Conservation (phyloP, 2,797 vertebrate genomes). For the Anableps anableps region DNA sequence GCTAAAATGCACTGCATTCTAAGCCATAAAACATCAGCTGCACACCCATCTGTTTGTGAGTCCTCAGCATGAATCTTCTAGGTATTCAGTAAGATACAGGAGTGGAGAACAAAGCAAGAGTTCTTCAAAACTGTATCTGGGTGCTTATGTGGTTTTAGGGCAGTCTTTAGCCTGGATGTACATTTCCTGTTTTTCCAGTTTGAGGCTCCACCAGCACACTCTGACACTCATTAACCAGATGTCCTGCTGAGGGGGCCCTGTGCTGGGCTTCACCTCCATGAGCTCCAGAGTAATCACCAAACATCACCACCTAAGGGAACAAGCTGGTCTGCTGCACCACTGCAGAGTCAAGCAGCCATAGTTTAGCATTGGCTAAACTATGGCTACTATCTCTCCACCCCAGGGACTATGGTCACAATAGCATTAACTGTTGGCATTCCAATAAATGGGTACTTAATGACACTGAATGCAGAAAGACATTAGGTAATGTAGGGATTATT, state of each 20-base stretch:
- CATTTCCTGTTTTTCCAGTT: conserved; percentile 53
- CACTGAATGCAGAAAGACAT: conserved; percentile 61
- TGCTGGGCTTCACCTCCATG: conserved; percentile 64
- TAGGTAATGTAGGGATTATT: conserved; percentile 76
- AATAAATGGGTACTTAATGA: conserved; percentile 73
- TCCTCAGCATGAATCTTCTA: conserved; percentile 28
- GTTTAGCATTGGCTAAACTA: conserved; percentile 29
- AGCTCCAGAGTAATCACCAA: conserved; percentile 65
- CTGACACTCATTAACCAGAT: conserved; percentile 59
- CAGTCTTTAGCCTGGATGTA: conserved; percentile 37
- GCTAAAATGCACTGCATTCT: conserved; percentile 31
- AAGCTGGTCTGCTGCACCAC: conserved; percentile 23
- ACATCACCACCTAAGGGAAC: conserved; percentile 58
- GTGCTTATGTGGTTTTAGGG: conserved; percentile 18
- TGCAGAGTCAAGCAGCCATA: conserved; percentile 33
- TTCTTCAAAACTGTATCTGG: conserved; percentile 16
- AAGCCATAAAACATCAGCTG: conserved; percentile 43
- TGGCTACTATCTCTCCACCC: too few species aligned
- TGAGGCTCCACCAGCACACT: conserved; percentile 47
- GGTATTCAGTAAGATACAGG: conserved; percentile 40
- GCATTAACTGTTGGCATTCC: conserved; percentile 63
- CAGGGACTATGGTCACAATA: conserved; percentile 56
- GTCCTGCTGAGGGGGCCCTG: conserved; percentile 58
- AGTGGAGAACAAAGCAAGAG: conserved; percentile 52
- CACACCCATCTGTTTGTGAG: conserved; percentile 47